Base-by-base conservation (phyloP, 2,113 vertebrate genomes). In the Oplegnathus fasciatus region DNA sequence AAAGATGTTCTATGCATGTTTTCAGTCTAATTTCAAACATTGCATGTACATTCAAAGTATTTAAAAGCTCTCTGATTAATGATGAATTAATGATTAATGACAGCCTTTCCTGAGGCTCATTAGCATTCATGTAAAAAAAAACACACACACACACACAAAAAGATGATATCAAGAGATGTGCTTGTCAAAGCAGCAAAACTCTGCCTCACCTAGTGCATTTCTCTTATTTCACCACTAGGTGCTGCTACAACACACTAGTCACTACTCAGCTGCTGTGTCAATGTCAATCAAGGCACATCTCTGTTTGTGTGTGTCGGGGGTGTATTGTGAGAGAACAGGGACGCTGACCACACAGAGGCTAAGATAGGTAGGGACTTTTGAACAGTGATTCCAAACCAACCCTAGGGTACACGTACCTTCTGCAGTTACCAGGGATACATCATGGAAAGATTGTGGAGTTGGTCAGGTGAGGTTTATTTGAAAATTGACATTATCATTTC, bases 201-300 rank as follows among this genome's bases (percentile, higher is more conserved):
- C 34, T 15, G 4, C 10, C 30, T 69, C 13, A 72, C 3, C 11
- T 50, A 30, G 1, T 72, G 77, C 72, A 83, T 13, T 84, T 71
- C 50, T 52, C 52, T 11, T 2, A 2, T 62, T 79, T 69, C 2
- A 67, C 91, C 94, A 92, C 90, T 66, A 86, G 94, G 57, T 89
- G 89, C 15, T 76, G 90, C 92, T 92, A 46, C 82, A 54, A 72
- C 65, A 55, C 44, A 84, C 17, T 22, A 4, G 55, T 73, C n/a
- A 15, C 15, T 1, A 50, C 48, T 57, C 34, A 26, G 40, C 44
- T 30, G 74, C 40, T 17, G 32, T 1, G 20, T 46, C 30, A 28
- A 4, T n/a, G 71, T 76, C 67, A 6, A 17, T 75, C 20, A 54
- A 20, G 44, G 34, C 81, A 76, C 68, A 34, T 17, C 6, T 75